Conservation (phyloP, 2,797 vertebrate genomes). For the Podarcis siculus region DNA sequence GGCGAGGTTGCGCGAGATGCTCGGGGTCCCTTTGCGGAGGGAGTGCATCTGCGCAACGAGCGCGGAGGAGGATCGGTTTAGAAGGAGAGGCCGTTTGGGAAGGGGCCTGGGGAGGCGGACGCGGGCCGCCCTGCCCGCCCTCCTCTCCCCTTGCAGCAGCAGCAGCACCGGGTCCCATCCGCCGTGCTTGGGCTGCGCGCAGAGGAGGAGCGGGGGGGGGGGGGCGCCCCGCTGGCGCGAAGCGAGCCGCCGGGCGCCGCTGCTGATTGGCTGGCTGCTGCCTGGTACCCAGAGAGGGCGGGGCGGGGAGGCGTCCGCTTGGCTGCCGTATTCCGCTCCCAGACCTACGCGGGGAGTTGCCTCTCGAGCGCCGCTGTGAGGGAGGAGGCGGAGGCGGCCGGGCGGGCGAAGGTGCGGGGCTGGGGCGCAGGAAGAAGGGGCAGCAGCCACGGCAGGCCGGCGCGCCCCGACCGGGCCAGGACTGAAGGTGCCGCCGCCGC, state of each 20-base stretch:
- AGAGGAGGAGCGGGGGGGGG: constrained; percentile 12
- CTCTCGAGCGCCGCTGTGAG: not conserved
- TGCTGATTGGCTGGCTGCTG: constrained; percentile 66
- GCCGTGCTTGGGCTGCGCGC: not conserved
- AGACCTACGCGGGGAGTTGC: constrained; percentile 2
- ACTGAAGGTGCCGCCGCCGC: constrained; percentile 67
- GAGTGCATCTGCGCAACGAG: not conserved
- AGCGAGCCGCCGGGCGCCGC: constrained; percentile 48
- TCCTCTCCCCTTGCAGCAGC: not conserved
- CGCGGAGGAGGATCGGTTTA: not conserved
- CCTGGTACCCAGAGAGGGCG: constrained; percentile 69
- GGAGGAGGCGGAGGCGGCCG: not conserved
- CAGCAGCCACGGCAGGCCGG: not conserved
- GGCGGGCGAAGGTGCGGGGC: not conserved
- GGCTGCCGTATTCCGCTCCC: constrained; percentile 49
- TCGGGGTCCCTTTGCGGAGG: not conserved
- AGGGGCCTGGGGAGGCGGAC: not conserved
- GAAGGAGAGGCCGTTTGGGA: not conserved
- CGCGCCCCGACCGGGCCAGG: not conserved
- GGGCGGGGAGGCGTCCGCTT: constrained; percentile 61
- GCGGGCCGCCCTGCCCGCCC: not conserved
- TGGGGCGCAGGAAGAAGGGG: not conserved
- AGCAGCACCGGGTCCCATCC: not conserved
- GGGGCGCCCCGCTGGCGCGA: constrained; percentile 52
- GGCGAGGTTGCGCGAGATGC: not conserved